A percentile compares a stretch with the other conserved stretches of the same genome.
Evolutionary conservation across 30 jellyfish, hydroid and myxozoan species (phyloP).

Genomic region (Hydractinia symbiolongicarpus): DNA sequence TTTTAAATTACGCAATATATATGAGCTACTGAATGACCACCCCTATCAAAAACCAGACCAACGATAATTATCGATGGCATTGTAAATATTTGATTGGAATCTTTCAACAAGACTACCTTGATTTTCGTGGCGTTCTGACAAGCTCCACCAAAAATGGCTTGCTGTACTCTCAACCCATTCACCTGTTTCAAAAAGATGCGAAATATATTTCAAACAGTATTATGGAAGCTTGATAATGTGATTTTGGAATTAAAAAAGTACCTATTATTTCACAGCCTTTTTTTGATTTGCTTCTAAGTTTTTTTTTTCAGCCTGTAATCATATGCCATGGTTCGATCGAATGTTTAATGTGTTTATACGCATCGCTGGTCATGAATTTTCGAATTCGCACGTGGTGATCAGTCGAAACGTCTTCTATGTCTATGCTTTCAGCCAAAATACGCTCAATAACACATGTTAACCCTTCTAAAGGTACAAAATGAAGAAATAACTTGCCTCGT

Average conservation of each 20-base stretch:
- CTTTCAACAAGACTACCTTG: not conserved
- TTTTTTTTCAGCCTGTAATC: not conserved
- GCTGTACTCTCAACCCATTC: not conserved
- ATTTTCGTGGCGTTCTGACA: not conserved
- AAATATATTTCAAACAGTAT: too few species aligned
- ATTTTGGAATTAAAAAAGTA: too few species aligned
- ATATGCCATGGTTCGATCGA: slow-evolving; percentile 1
- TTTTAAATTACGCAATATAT: too few species aligned
- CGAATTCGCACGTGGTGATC: not conserved
- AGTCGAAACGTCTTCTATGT: not conserved
- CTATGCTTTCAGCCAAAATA: not conserved
- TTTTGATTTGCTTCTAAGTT: not conserved
- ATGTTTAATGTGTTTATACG: not conserved
- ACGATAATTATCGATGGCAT: not conserved
- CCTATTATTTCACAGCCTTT: not conserved
- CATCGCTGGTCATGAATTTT: not conserved
- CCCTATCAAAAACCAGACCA: not conserved
- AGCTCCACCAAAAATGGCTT: not conserved
- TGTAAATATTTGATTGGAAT: not conserved
- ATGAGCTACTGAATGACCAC: too few species aligned
- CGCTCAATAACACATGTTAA: too few species aligned
- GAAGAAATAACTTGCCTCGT: not conserved
- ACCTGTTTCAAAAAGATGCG: too few species aligned
- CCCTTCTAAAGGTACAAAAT: too few species aligned
- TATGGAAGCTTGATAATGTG: too few species aligned